Conservation (phyloP, 2,113 vertebrate genomes). For the Pteruthius melanotis region DNA sequence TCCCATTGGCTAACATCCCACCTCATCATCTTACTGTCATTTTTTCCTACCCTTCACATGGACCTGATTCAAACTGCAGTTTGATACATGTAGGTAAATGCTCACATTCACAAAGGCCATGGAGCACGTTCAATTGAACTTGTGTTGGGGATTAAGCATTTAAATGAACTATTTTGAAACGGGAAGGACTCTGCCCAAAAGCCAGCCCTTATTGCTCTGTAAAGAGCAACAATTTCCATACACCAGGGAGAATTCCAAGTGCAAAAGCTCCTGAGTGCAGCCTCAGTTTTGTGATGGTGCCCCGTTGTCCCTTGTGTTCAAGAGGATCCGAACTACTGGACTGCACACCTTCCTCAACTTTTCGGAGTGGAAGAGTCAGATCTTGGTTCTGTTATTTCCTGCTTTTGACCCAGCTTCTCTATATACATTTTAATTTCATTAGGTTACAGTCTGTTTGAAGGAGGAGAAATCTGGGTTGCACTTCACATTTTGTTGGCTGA, state of each 20-base stretch:
- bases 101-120: not conserved
- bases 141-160: not conserved
- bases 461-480: not conserved
- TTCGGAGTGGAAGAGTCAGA: not conserved
- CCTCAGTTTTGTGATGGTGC: not conserved
- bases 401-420: not conserved
- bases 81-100: not conserved
- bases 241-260: not conserved
- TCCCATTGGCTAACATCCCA: not conserved
- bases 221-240: not conserved
- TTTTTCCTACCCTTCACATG: not conserved
- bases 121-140: not conserved
- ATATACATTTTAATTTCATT: not conserved
- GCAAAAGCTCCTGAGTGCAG: not conserved
- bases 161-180: not conserved
- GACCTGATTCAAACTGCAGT: not conserved
- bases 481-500: not conserved
- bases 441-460: not conserved
- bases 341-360: not conserved
- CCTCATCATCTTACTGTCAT: not conserved
- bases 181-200: not conserved
- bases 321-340: accelerated
- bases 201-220: not conserved
- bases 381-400: not conserved
- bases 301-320: not conserved